phyloP scores from a whole-genome alignment of 2,113 vertebrate species.

The Irena cyanogastra region DNA sequence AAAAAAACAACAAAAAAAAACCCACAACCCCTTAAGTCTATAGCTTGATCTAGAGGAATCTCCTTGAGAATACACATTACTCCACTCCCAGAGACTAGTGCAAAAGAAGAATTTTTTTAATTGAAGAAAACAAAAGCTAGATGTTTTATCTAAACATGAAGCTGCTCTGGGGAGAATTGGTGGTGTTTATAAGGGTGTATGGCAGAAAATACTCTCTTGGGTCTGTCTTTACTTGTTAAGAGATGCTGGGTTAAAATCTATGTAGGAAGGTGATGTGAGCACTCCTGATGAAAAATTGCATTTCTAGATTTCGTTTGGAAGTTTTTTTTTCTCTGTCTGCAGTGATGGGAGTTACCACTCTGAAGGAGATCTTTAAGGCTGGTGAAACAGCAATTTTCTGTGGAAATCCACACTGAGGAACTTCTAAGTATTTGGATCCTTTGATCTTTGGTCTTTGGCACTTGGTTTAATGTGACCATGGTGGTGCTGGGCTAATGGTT shows the following conservation, averaged over 20 bases:
- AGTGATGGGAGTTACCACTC: neutral
- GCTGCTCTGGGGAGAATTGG: neutral
- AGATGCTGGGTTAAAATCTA: neutral
- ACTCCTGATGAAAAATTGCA: neutral
- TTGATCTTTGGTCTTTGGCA: neutral
- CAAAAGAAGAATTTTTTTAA: neutral
- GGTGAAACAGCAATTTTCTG: neutral
- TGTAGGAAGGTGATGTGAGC: neutral
- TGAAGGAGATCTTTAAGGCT: neutral
- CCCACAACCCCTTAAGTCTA: neutral
- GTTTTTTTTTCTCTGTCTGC: neutral
- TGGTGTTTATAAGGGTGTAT: neutral
- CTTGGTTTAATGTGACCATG: neutral
- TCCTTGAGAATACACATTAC: neutral
- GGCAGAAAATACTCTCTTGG: neutral
- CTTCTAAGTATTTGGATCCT: neutral
- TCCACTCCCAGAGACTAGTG: neutral
- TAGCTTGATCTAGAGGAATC: neutral
- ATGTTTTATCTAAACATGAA: neutral
- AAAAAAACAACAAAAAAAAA: neutral
- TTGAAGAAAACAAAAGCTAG: neutral
- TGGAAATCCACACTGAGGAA: neutral
- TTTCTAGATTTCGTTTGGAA: neutral
- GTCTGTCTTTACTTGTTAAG: neutral
- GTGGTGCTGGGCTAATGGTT: neutral